Evolutionary conservation across 2,797 vertebrate species (phyloP), one percentile per base, ranked within the genome.

Genomic region (Lates japonicus): DNA sequence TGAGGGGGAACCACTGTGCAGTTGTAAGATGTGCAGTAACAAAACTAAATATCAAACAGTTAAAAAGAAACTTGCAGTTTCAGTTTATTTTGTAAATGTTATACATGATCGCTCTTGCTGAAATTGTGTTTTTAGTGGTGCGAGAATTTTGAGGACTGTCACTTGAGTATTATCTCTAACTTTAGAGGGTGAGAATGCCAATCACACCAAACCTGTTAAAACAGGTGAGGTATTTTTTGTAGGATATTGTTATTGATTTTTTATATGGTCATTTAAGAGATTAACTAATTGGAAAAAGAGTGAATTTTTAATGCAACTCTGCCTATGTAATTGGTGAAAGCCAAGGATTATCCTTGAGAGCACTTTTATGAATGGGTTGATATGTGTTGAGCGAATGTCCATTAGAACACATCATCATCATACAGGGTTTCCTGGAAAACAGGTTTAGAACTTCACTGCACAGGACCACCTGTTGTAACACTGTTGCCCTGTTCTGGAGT

Each of bases 1-100:
- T 65, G 48, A 82, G 73, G 64, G 72, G 75, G 80, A 49, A 46
- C 37, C 44, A 42, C 49, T 52, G 19, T 68, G 64, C 46, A 51
- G 70, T 12, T 66, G 16, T 51, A 55, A 63, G 19, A 35, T 52
- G 57, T 55, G 3, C 42, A 11, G 20, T 6, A 73, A 52, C 70
- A 67, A 31, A 64, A 71, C 4, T 16, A 71, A 25, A 16, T 31
- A 49, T 33, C 11, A 22, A 29, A 29, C 25, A 29, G 25, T 29
- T 29, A 29, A 29, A 29, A 29, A 29, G 25, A 58, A 46, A 33
- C 39, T 11, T 59, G 31, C 48, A 55, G 1, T 41, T n/a, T 9
- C 31, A 20, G 48, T 55, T 5, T 41, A 61, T 62, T 68, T 68
- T 57, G 19, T 25, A 25, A 29, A 14, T 41, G 46, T 29, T 17